phyloP scores from a whole-genome alignment of 2,888 invertebrate species.

The Gryllus longicercus region DNA sequence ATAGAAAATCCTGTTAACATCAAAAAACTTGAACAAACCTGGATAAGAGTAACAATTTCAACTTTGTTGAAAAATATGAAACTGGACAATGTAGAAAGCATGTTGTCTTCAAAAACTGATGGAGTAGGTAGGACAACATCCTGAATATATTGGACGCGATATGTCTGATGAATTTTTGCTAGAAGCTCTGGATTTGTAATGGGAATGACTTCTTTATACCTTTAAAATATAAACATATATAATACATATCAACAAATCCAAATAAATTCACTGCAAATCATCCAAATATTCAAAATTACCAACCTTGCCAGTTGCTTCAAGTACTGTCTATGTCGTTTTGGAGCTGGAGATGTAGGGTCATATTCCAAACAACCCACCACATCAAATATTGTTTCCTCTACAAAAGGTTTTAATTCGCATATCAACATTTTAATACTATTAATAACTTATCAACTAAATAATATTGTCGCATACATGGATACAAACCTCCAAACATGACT shows the following conservation, averaged over 20 bases:
- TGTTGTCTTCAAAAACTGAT: conserved; percentile 98
- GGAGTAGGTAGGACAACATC: conserved; percentile 98
- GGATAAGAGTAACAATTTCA: conserved; percentile 95
- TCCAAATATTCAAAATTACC: conserved; percentile 28
- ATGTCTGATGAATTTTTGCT: conserved; percentile 99
- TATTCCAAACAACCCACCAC: conserved; percentile 98
- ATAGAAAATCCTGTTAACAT: background rate
- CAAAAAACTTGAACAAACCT: conserved; percentile 47
- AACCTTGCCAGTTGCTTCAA: conserved; percentile 79
- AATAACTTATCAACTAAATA: background rate
- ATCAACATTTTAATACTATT: background rate
- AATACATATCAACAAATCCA: background rate
- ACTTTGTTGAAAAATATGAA: conserved; percentile 99
- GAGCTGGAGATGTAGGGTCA: conserved; percentile 82
- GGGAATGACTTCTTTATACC: conserved; percentile 89
- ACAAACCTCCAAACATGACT: conserved; percentile 84
- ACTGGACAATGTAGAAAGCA: conserved; percentile 94
- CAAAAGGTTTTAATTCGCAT: conserved; percentile 26
- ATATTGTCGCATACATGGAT: conserved; percentile 32
- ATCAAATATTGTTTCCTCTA: conserved; percentile 89
- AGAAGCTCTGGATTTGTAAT: conserved; percentile 91
- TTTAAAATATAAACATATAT: conserved; percentile 35
- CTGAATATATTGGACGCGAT: conserved; percentile 98
- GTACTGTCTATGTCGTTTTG: conserved; percentile 94
- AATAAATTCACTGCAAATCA: background rate